phyloP scores from a whole-genome alignment of 2,113 vertebrate genomes.

The Thermophis baileyi region DNA sequence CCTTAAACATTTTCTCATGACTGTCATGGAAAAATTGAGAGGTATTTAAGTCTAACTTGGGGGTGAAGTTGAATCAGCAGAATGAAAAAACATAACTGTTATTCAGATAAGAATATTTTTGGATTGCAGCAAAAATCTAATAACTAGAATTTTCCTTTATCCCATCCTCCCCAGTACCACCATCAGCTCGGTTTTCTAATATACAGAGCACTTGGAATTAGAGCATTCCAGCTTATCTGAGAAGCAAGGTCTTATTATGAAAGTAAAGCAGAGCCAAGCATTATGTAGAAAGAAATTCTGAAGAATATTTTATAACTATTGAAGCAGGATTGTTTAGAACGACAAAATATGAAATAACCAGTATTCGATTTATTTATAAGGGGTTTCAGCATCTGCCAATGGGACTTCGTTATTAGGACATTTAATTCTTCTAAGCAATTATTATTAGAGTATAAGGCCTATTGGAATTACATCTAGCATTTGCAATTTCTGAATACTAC shows the following conservation, averaged over 20 bases:
- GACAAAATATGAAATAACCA: not conserved
- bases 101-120: not conserved
- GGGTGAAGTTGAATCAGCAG: not conserved
- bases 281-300: not conserved
- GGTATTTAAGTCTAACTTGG: not conserved
- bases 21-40: not conserved
- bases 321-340: not conserved
- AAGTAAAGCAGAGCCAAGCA: constrained; percentile 21
- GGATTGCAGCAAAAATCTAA: not conserved
- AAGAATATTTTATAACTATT: not conserved
- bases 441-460: constrained; percentile 22
- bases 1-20: not conserved
- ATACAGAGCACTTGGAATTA: constrained; percentile 7
- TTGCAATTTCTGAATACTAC: not conserved
- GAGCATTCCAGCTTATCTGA: constrained; percentile 25
- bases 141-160: not conserved
- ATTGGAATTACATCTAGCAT: not conserved
- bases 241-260: constrained; percentile 40
- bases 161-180: constrained; percentile 44
- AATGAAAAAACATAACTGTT: not conserved
- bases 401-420: constrained; percentile 35
- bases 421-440: constrained; percentile 3
- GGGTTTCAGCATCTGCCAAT: constrained; percentile 19
- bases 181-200: not conserved
- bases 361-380: constrained; percentile 12